phyloP scores from a whole-genome alignment of 1,140 invertebrate species.

The Delia radicum region DNA sequence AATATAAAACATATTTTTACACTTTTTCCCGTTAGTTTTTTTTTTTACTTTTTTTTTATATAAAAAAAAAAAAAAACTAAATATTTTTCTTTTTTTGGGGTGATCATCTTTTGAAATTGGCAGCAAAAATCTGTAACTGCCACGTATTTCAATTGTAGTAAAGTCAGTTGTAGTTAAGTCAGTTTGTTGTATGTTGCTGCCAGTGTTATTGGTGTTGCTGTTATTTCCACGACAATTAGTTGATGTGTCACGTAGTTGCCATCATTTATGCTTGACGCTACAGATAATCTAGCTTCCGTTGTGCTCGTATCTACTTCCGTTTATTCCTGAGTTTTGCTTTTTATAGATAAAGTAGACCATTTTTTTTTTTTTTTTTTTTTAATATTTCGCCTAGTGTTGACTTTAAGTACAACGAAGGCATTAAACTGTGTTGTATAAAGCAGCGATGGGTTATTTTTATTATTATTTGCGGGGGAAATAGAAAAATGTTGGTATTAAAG shows the following conservation, averaged over 20 bases:
- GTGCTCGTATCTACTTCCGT: neutral
- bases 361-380: neutral
- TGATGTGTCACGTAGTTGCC: slow-evolving; percentile 15
- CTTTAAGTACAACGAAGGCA: neutral
- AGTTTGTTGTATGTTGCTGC: neutral
- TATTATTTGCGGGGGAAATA: too few relatives aligned
- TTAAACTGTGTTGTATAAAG: too few relatives aligned
- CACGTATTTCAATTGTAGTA: neutral
- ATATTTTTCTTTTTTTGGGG: neutral
- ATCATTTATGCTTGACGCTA: slow-evolving; percentile 16
- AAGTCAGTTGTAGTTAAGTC: neutral
- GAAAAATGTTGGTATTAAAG: too few relatives aligned
- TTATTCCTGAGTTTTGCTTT: neutral
- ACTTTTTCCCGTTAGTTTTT: neutral
- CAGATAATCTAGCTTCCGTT: slow-evolving; percentile 11
- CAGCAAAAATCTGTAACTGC: neutral
- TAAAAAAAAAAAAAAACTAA: too few relatives aligned
- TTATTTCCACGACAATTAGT: slow-evolving; percentile 12
- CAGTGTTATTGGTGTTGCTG: neutral
- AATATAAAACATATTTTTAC: neutral
- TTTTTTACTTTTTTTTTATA: neutral
- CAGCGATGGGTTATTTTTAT: too few relatives aligned
- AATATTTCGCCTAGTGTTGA: neutral
- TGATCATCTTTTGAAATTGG: neutral
- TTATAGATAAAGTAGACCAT: neutral